Evolutionary conservation across 2,888 invertebrate genomes (phyloP).

Genomic region (Linnaemya vulpina): DNA sequence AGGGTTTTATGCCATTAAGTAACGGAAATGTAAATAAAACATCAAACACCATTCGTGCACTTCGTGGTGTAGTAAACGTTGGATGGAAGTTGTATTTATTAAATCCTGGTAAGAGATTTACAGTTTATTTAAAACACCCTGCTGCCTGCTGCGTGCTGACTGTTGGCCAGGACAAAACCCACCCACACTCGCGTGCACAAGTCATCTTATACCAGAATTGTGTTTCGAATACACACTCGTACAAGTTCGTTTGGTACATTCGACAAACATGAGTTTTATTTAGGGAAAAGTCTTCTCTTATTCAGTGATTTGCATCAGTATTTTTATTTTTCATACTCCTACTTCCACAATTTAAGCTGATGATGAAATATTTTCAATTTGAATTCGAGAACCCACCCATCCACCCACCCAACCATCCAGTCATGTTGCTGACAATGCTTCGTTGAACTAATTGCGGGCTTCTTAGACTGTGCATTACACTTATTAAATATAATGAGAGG

Average conservation of each 20-base stretch:
- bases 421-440: constrained; percentile 67
- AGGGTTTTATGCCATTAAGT: constrained; percentile 70
- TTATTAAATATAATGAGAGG: constrained; percentile 63
- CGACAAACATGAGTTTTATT: constrained; percentile 35
- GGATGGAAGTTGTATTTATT: constrained; percentile 38
- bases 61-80: constrained; percentile 19
- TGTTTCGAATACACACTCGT: neutral
- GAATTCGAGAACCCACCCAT: constrained; percentile 48
- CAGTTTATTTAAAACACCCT: constrained; percentile 21
- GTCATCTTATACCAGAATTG: neutral
- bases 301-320: constrained; percentile 42
- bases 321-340: constrained; percentile 14
- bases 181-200: neutral
- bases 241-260: constrained; percentile 28
- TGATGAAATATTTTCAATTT: constrained; percentile 56
- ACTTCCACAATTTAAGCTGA: constrained; percentile 37
- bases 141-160: neutral
- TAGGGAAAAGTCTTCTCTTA: constrained; percentile 21
- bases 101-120: constrained; percentile 36
- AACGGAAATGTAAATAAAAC: constrained; percentile 74
- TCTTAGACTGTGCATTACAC: constrained; percentile 66
- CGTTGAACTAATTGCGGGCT: constrained; percentile 68
- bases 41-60: constrained; percentile 64
- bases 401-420: constrained; percentile 26
- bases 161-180: too few species aligned